Evolutionary conservation across 2,113 vertebrate species (phyloP), one percentile per base, ranked within the genome.

Genomic region (Brienomyrus longianalis): DNA sequence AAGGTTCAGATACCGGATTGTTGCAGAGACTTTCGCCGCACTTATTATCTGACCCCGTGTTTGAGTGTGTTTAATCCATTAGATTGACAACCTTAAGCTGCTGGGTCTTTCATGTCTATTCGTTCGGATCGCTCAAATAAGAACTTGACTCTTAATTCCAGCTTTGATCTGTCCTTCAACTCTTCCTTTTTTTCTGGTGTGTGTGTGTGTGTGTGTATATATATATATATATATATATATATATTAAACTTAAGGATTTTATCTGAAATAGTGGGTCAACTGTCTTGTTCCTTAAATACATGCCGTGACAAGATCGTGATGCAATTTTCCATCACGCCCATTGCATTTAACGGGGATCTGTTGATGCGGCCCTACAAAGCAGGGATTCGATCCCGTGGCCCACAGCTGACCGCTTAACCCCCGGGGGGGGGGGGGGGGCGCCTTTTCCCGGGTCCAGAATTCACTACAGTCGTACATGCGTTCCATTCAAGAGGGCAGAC

Each of bases 11-110:
- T 93, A 91, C 92, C 92, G 91, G 90, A 86, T 93, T 92, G 94
- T 94, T 94, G 87, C 62, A 31, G 62, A 90, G 62, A 87, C 92
- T 95, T 95, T 94, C 93, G 95, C 93, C 94, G 92, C 88, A 91
- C 90, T 56, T 91, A 93, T 92, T 91, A 92, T 90, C 91, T 88
- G 91, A 92, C 35, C 5, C 74, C 1, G 19, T 50, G 19, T 47
- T 11, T 86, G 7, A 31, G 35, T 51, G 90, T 89, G 91, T 84
- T 88, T 93, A 93, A 95, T 94, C 93, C 87, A 88, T 88, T 50
- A 91, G 89, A 90, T 91, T 83, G 88, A 92, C 89, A 90, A 91
- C 90, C 90, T 93, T 88, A 91, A 87, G 90, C 87, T 91, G 54
- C 84, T 89, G 86, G 91, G 91, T 70, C 90, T 91, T 89, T 92